Percentiles rank a stretch among this genome's conserved stretches.
Evolutionary conservation across 2,888 invertebrate species (phyloP).

Genomic region (Catocala nupta): DNA sequence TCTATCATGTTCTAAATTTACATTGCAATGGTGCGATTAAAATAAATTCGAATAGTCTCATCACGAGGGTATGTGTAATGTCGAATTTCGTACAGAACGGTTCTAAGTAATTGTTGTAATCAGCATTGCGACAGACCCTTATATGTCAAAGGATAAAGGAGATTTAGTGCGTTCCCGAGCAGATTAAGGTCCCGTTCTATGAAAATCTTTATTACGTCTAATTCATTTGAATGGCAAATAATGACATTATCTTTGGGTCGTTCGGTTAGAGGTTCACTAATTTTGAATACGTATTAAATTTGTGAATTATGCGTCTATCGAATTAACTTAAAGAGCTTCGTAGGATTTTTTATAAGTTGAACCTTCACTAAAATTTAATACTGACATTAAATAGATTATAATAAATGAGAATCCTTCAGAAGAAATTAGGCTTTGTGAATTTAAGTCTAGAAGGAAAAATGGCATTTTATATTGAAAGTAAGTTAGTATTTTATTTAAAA

Average conservation of each 20-base stretch:
- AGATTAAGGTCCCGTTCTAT: slow-evolving; percentile 42
- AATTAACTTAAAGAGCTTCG: neutral
- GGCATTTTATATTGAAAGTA: neutral
- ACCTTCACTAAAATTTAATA: neutral
- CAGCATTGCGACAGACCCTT: slow-evolving; percentile 44
- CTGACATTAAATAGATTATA: slow-evolving; percentile 1
- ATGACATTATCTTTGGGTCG: slow-evolving; percentile 31
- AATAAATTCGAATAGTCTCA: slow-evolving; percentile 25
- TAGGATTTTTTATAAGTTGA: too few relatives aligned
- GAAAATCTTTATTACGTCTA: slow-evolving; percentile 41
- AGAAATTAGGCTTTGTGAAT: neutral
- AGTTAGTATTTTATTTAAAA: neutral
- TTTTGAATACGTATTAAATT: slow-evolving; percentile 25
- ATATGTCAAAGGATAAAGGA: slow-evolving; percentile 57
- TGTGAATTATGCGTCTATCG: slow-evolving; percentile 9
- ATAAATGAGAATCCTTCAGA: neutral
- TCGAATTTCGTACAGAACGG: slow-evolving; percentile 29
- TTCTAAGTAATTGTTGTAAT: slow-evolving; percentile 52
- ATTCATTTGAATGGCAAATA: slow-evolving; percentile 47
- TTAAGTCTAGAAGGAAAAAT: neutral
- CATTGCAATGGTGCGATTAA: slow-evolving; percentile 13
- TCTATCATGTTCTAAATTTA: too few relatives aligned
- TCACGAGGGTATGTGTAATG: slow-evolving; percentile 27
- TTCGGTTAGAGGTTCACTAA: slow-evolving; percentile 27
- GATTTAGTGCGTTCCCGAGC: slow-evolving; percentile 43